Evolutionary conservation across 2,888 invertebrate genomes (phyloP).

Genomic region (Cepaea hortensis): DNA sequence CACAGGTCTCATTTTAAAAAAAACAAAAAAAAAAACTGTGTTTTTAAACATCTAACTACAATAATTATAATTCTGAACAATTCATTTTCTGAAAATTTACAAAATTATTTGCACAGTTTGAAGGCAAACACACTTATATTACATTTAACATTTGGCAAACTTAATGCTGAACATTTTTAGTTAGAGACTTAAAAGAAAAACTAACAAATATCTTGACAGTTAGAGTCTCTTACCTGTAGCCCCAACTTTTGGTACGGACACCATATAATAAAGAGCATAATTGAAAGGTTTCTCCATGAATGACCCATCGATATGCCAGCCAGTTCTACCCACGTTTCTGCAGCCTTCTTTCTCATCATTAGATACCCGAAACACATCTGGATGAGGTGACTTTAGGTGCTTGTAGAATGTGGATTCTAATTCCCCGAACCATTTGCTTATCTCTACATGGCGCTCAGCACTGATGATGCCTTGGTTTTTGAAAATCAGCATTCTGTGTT

Average conservation of each 20-base stretch:
- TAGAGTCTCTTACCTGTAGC: constrained; percentile 63
- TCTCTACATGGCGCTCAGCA: constrained; percentile 66
- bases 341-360: constrained; percentile 70
- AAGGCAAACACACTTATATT: too few species aligned
- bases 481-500: constrained; percentile 68
- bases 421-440: constrained; percentile 69
- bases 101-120: too few species aligned
- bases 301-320: constrained; percentile 74
- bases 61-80: too few species aligned
- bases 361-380: constrained; percentile 72
- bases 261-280: constrained; percentile 71
- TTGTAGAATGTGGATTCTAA: constrained; percentile 73
- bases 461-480: constrained; percentile 67
- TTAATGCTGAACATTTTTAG: too few species aligned
- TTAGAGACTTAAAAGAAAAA: too few species aligned
- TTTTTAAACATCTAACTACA: too few species aligned
- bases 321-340: constrained; percentile 70
- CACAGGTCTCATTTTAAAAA: too few species aligned
- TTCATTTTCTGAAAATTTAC: too few species aligned
- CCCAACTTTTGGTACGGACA: constrained; percentile 66
- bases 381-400: constrained; percentile 70
- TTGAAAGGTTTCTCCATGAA: constrained; percentile 70
- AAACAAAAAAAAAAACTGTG: too few species aligned
- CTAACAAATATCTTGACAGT: neutral
- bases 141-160: too few species aligned